These are phyloP conservation scores for Bombus sylvicola DNA, from an alignment of 1,140 invertebrate genomes.

Conservation along the genomic window DNA sequence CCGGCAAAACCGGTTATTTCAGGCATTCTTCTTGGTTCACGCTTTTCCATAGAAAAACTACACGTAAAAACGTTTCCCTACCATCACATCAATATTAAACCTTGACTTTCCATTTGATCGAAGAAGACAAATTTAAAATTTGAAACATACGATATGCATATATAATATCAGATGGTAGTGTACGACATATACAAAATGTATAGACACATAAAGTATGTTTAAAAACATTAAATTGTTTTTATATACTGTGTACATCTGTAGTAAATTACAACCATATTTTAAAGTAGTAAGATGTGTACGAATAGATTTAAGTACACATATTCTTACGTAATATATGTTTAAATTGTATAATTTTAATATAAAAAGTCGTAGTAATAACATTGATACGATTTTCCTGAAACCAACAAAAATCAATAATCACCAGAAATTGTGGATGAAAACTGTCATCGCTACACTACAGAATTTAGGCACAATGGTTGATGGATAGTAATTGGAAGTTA, in stretches of 20 bases:
- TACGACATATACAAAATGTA: background rate
- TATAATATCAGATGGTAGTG: background rate
- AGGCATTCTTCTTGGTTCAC: slow-evolving; percentile 24
- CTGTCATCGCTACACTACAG: background rate
- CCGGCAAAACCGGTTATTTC: slow-evolving; percentile 55
- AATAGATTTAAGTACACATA: background rate
- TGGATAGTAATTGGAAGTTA: slow-evolving; percentile 62
- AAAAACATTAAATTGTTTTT: background rate
- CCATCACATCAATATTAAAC: background rate
- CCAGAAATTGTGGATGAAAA: slow-evolving; percentile 38
- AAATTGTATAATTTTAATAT: background rate
- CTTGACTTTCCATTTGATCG: background rate
- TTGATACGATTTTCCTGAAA: background rate
- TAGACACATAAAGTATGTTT: background rate
- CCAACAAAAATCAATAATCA: background rate
- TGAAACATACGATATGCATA: background rate
- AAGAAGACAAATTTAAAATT: background rate
- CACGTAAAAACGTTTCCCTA: slow-evolving; percentile 5
- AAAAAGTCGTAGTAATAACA: background rate
- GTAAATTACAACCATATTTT: background rate
- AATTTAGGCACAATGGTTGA: slow-evolving; percentile 59
- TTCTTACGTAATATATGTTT: background rate
- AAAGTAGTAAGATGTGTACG: background rate
- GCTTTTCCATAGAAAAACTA: slow-evolving; percentile 23
- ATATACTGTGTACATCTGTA: background rate